Evolutionary conservation across 2,888 invertebrate genomes (phyloP).

Genomic region (Andrena trimmerana): DNA sequence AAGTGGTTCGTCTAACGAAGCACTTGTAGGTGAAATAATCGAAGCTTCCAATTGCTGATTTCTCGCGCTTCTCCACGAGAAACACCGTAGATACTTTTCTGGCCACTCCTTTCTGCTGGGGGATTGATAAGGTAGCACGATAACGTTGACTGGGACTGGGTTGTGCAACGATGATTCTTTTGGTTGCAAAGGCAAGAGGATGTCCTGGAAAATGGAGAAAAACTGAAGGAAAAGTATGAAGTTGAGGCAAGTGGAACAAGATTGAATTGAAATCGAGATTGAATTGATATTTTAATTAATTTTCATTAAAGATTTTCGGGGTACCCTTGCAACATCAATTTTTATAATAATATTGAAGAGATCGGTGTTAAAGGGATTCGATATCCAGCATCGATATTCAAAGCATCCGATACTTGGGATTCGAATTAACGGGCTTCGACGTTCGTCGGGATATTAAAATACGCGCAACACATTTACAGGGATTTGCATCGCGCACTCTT

Average conservation of each 20-base stretch:
- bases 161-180: constrained; percentile 26
- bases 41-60: neutral
- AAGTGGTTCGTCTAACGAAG: too few relatives aligned
- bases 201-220: neutral
- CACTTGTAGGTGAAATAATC: neutral
- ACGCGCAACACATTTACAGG: constrained; percentile 39
- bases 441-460: constrained; percentile 24
- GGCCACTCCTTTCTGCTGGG: neutral
- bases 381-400: neutral
- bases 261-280: neutral
- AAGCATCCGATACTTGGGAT: neutral
- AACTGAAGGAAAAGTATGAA: neutral
- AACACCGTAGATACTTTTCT: neutral
- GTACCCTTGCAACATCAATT: neutral
- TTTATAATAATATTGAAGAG: neutral
- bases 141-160: constrained; percentile 18
- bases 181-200: neutral
- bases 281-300: neutral
- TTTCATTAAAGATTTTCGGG: too few relatives aligned
- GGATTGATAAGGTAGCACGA: constrained; percentile 11
- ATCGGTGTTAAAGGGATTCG: neutral
- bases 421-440: constrained; percentile 10
- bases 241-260: neutral
- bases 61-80: neutral
- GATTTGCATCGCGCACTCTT: constrained; percentile 51